phyloP scores from a whole-genome alignment of 2,113 vertebrate species.

The Ophthalmolycus amberensis region DNA sequence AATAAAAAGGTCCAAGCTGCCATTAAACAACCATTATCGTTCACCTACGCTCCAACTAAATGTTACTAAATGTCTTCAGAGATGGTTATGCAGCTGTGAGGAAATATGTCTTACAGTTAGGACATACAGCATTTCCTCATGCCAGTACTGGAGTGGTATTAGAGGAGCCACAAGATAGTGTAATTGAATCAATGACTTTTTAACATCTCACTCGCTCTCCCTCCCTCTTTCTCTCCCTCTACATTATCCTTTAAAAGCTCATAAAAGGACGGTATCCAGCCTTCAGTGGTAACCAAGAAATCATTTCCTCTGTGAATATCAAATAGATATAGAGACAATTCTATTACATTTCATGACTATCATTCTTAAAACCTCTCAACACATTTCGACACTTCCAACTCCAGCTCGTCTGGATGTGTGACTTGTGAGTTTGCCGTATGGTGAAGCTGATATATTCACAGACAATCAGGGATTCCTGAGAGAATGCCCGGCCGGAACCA shows the following conservation, averaged over 20 bases:
- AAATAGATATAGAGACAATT: slow-evolving; percentile 12
- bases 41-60: slow-evolving; percentile 7
- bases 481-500: background rate
- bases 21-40: slow-evolving; percentile 22
- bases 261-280: slow-evolving; percentile 33
- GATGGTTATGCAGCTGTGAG: background rate
- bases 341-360: background rate
- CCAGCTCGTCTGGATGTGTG: slow-evolving; percentile 21
- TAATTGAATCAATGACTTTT: slow-evolving; percentile 59
- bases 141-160: slow-evolving; percentile 31
- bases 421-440: slow-evolving; percentile 5
- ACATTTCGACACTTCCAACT: slow-evolving; percentile 17
- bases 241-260: slow-evolving; percentile 46
- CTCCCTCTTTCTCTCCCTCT: background rate
- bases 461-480: background rate
- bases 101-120: slow-evolving; percentile 21
- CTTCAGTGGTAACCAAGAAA: slow-evolving; percentile 7
- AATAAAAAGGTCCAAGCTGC: slow-evolving; percentile 1
- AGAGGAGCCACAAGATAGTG: slow-evolving; percentile 43
- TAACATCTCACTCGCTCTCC: slow-evolving; percentile 25
- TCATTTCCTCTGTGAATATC: slow-evolving; percentile 29
- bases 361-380: slow-evolving; percentile 10
- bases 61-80: slow-evolving; percentile 16
- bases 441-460: background rate
- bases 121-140: background rate